Conservation (phyloP, 37 sponge, comb jelly and placozoan species). For the Eunapius fragilis region DNA sequence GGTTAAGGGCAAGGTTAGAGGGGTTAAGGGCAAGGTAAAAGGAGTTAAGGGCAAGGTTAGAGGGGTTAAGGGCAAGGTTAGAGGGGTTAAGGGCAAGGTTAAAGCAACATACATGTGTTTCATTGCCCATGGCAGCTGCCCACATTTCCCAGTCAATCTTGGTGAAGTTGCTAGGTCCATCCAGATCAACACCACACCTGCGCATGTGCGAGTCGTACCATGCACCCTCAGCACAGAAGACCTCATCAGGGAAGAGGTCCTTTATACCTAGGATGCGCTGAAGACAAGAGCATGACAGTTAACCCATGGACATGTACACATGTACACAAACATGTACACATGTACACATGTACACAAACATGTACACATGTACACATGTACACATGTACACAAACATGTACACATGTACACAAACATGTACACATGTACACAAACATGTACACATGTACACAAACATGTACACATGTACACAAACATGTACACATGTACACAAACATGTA, state of each 20-base stretch:
- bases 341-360: neutral
- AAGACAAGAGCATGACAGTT: neutral
- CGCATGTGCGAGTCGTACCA: neutral
- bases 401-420: no score
- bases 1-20: no score
- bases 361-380: neutral
- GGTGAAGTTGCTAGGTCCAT: conserved; percentile 60
- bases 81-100: neutral
- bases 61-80: no score
- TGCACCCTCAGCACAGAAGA: neutral
- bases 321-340: neutral
- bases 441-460: neutral
- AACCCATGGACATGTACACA: neutral
- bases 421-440: no score
- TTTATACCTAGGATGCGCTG: neutral
- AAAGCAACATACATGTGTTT: conserved; percentile 25
- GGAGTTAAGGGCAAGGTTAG: no score
- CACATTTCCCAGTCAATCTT: conserved; percentile 85
- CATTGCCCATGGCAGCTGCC: conserved; percentile 67
- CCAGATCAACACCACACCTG: conserved; percentile 75
- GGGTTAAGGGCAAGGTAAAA: no score
- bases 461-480: neutral
- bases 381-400: neutral
- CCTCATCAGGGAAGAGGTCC: conserved; percentile 8
- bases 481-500: conserved; percentile 12